Conservation (phyloP, 2,888 invertebrate species). For the Drosophila robusta region DNA sequence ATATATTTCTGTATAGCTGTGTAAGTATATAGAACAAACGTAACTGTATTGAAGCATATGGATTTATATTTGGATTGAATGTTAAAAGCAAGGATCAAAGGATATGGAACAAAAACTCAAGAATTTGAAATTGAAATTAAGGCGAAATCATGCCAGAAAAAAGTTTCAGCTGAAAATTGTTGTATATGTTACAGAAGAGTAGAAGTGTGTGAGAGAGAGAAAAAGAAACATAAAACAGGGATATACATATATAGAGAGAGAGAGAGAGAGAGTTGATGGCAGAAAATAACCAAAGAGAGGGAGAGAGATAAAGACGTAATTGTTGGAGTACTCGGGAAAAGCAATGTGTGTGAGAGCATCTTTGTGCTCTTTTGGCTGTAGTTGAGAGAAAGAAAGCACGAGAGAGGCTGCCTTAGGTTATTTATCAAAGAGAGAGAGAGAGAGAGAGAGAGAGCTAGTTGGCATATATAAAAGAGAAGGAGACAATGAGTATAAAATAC, state of each 20-base stretch:
- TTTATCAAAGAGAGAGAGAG: background rate
- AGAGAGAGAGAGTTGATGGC: slow-evolving; percentile 13
- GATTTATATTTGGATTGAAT: slow-evolving; percentile 7
- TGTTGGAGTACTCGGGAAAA: background rate
- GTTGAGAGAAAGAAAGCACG: background rate
- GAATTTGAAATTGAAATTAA: slow-evolving; percentile 7
- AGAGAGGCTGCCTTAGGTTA: background rate
- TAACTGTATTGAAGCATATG: slow-evolving; percentile 25
- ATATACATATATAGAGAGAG: too few species aligned
- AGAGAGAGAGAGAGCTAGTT: background rate
- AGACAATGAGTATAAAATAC: too few species aligned
- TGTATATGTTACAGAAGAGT: slow-evolving; percentile 36
- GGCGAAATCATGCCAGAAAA: slow-evolving; percentile 34
- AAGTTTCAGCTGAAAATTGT: slow-evolving; percentile 8
- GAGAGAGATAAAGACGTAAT: slow-evolving; percentile 1
- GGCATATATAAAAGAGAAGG: too few species aligned
- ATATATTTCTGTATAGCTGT: slow-evolving; percentile 9
- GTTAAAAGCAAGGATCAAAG: slow-evolving; percentile 12
- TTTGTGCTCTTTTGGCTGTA: background rate
- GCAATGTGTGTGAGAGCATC: background rate
- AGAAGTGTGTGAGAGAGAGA: slow-evolving; percentile 9
- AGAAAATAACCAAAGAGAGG: slow-evolving; percentile 10
- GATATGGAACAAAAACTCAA: slow-evolving; percentile 22
- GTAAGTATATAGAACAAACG: slow-evolving; percentile 23
- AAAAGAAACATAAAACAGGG: background rate